phyloP scores from a whole-genome alignment of 2,113 vertebrate species.

The Apodemus sylvaticus region DNA sequence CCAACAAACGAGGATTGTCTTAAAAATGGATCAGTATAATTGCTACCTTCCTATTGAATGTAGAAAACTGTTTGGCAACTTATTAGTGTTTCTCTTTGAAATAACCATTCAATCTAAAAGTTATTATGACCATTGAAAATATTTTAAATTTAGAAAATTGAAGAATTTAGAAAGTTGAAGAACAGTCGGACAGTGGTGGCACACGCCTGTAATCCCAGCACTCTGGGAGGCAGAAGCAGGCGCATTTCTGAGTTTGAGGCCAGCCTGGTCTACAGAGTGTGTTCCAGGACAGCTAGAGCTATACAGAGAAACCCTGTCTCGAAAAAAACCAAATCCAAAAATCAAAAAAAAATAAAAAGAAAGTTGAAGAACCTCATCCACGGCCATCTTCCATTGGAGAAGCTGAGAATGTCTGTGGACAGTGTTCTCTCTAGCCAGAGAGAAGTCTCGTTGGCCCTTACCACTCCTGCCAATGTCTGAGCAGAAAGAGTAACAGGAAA shows the following conservation, averaged over 20 bases:
- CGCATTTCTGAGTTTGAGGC: too few species aligned
- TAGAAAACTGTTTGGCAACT: background rate
- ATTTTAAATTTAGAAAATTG: conserved; percentile 17
- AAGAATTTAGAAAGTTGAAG: too few species aligned
- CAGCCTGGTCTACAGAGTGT: too few species aligned
- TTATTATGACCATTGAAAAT: conserved; percentile 38
- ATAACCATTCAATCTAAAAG: conserved; percentile 35
- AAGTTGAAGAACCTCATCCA: conserved; percentile 19
- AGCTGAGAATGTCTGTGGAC: background rate
- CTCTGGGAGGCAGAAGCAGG: too few species aligned
- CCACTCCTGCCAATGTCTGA: background rate
- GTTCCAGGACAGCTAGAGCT: too few species aligned
- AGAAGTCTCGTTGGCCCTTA: background rate
- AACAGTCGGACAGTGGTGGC: too few species aligned
- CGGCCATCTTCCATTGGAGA: conserved; percentile 6
- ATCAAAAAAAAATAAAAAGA: too few species aligned
- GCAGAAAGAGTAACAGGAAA: background rate
- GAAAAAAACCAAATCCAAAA: too few species aligned
- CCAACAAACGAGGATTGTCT: background rate
- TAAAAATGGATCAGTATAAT: background rate
- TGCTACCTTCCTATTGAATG: background rate
- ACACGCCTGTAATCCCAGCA: too few species aligned
- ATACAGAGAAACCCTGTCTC: too few species aligned
- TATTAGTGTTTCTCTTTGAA: conserved; percentile 41
- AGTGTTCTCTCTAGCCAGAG: background rate